These are phyloP conservation scores for Pipistrellus nathusii DNA, from an alignment of 2,797 vertebrate genomes.

Conservation along the genomic window DNA sequence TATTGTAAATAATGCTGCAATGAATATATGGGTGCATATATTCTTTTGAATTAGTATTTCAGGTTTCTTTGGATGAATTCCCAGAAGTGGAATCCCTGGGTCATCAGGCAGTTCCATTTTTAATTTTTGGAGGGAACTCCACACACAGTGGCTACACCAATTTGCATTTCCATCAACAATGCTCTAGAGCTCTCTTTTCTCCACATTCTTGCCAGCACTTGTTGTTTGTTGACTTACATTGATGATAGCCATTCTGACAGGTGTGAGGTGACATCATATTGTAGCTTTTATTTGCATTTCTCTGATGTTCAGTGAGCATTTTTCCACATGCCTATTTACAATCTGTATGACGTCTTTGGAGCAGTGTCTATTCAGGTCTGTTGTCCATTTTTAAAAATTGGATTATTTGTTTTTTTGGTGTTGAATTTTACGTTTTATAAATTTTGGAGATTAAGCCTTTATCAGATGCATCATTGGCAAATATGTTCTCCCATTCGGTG, in stretches of 20 bases:
- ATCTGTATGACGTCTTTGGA: background rate
- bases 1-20: background rate
- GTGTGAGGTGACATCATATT: background rate
- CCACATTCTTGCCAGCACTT: background rate
- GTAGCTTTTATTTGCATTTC: background rate
- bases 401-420: background rate
- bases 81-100: background rate
- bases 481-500: background rate
- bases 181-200: background rate
- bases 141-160: background rate
- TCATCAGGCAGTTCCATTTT: background rate
- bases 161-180: background rate
- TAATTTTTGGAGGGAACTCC: background rate
- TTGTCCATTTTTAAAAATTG: background rate
- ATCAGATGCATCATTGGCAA: background rate
- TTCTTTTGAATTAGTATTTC: background rate
- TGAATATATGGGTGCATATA: background rate
- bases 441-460: background rate
- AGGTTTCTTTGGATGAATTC: background rate
- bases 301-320: background rate
- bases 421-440: background rate
- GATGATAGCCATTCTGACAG: background rate
- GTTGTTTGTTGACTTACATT: background rate
- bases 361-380: background rate
- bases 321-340: background rate